These are phyloP conservation scores for Echeneis naucrates DNA, from an alignment of 2,797 vertebrate genomes.

Conservation along the genomic window DNA sequence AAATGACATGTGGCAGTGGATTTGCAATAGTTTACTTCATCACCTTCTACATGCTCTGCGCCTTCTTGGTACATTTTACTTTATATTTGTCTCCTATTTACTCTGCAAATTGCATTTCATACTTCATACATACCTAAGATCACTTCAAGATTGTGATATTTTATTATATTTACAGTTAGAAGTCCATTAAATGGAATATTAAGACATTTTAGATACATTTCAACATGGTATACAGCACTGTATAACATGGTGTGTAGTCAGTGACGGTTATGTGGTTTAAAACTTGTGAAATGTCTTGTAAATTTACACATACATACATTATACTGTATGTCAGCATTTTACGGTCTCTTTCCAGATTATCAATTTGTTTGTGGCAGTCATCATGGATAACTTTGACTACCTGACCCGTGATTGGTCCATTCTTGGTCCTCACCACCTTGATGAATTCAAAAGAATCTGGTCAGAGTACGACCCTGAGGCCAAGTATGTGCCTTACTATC, in stretches of 20 bases:
- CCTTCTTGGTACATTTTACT: constrained; percentile 92
- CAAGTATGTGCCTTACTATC: constrained; percentile 88
- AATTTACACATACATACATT: not conserved
- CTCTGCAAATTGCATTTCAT: not conserved
- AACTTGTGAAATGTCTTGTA: not conserved
- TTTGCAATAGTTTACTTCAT: constrained; percentile 99
- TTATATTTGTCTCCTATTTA: not conserved
- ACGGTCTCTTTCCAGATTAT: constrained; percentile 89
- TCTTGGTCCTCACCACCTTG: constrained; percentile 97
- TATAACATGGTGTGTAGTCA: not conserved
- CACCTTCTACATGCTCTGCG: constrained; percentile 99
- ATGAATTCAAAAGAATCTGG: constrained; percentile 99
- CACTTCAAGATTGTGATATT: not conserved
- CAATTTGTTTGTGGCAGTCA: constrained; percentile 98
- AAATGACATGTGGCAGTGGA: constrained; percentile 95
- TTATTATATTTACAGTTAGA: not conserved
- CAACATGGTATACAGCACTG: not conserved
- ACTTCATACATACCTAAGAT: too few species aligned
- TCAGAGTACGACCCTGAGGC: constrained; percentile 99
- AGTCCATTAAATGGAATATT: not conserved
- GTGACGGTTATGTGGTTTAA: not conserved
- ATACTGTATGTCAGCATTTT: not conserved
- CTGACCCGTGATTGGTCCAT: constrained; percentile 99
- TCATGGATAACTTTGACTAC: constrained; percentile 99
- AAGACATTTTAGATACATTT: too few species aligned